Conservation (phyloP, 1,140 invertebrate species). For the Pseudoatta argentina region DNA sequence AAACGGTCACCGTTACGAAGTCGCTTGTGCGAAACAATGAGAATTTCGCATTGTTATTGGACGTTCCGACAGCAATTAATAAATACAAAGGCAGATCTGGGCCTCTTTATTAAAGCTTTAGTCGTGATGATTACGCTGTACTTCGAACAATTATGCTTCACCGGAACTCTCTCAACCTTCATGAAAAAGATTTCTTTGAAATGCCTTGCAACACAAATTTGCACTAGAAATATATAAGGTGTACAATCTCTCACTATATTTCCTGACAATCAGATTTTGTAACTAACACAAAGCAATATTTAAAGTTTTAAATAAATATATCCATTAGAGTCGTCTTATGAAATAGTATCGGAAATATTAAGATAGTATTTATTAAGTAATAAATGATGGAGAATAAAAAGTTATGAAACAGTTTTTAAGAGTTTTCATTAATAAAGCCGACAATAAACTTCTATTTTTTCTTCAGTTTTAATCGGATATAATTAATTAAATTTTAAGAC, state of each 20-base stretch:
- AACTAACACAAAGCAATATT: background rate
- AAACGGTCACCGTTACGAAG: constrained; percentile 14
- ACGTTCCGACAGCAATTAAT: constrained; percentile 29
- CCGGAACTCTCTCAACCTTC: background rate
- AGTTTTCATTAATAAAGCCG: background rate
- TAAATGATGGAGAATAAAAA: background rate
- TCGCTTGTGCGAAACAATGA: constrained; percentile 30
- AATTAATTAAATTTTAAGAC: background rate
- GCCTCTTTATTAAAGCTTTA: constrained; percentile 12
- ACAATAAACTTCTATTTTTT: background rate
- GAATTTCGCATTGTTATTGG: constrained; percentile 23
- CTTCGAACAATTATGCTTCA: constrained; percentile 16
- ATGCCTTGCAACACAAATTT: background rate
- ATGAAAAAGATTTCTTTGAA: constrained; percentile 5
- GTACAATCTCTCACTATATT: background rate
- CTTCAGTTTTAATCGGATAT: background rate
- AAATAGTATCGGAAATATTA: background rate
- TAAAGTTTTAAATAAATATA: background rate
- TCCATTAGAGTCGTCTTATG: background rate
- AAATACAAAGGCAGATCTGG: constrained; percentile 3
- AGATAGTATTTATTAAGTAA: background rate
- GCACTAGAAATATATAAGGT: constrained; percentile 12
- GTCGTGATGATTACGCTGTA: constrained; percentile 10
- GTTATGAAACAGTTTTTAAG: background rate
- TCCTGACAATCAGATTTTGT: constrained; percentile 6